phyloP scores from a whole-genome alignment of 1,140 invertebrate species.

The Monochamus saltuarius region DNA sequence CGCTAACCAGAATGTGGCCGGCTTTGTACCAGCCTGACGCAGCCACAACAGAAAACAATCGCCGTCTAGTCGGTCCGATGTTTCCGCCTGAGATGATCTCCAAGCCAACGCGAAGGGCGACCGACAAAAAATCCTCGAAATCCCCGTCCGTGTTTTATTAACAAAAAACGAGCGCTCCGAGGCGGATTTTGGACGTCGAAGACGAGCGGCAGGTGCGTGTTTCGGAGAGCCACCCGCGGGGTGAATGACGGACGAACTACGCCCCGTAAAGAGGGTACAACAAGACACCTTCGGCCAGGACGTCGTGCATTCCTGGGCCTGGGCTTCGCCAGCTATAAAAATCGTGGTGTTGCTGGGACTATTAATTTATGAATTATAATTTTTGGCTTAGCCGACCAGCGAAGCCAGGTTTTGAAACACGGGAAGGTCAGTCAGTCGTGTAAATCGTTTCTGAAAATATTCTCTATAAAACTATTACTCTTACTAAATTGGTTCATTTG shows the following conservation, averaged over 20 bases:
- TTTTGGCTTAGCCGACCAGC: neutral
- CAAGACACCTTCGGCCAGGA: conserved; percentile 18
- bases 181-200: conserved; percentile 19
- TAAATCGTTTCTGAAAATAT: too few species aligned
- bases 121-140: too few species aligned
- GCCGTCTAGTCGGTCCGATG: too few species aligned
- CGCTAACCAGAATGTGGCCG: too few species aligned
- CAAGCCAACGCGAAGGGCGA: too few species aligned
- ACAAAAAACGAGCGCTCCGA: conserved; percentile 20
- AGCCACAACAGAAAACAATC: too few species aligned
- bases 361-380: conserved; percentile 13
- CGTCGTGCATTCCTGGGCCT: conserved; percentile 21
- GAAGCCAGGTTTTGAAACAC: neutral
- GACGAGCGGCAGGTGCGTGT: conserved; percentile 30
- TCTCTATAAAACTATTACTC: too few species aligned
- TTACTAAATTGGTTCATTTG: too few species aligned
- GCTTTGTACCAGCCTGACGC: too few species aligned
- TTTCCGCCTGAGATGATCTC: too few species aligned
- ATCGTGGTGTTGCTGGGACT: conserved; percentile 7
- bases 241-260: conserved; percentile 31
- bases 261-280: conserved; percentile 32
- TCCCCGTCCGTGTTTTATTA: too few species aligned
- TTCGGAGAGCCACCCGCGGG: conserved; percentile 32
- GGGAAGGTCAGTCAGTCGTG: too few species aligned
- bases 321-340: conserved; percentile 5